Evolutionary conservation across 2,888 invertebrate genomes (phyloP), one percentile per base, ranked within the genome.

Genomic region (Pachycephus smyrnensis): DNA sequence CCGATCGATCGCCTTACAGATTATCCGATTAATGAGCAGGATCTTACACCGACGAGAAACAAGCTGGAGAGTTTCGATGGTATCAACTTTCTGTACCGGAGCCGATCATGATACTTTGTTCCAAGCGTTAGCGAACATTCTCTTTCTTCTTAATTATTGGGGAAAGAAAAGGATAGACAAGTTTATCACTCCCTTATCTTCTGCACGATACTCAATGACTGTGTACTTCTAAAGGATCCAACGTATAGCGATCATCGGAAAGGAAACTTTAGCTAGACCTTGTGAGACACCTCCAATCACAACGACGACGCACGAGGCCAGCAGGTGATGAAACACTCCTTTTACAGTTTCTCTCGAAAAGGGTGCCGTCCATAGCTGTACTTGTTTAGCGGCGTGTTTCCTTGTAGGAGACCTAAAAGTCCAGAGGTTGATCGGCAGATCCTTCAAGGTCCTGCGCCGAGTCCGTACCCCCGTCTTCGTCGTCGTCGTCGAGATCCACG

Each of bases 341-440:
- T 32, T 55, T 36, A 15, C 73, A 32, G 12, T 71, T 1, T 31
- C 23, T 33, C 71, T 71, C 71, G 31, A 31, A 71, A 71, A 71
- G 33, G 32, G n/a, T 33, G 71, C 71, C 32, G 31, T 71, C 71
- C 33, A 31, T 12, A 31, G 71, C 71, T 71, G 71, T 33, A 33
- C 71, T 71, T 33, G 71, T 15, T 55, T 71, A 31, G 6, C 71
- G 31, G n/a, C n/a, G 71, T 31, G 32, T 33, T 31, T 71, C 71
- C 12, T 32, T 9, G 9, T 12, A 35, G 33, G 30, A 33, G 23
- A 30, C 86, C 93, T 95, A 96, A 91, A 96, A 96, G 91, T 96
- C 95, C 88, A 95, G 92, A 82, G 95, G 95, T 92, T 95, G 95
- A 92, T 96, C 95, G 89, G 96, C 95, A 85, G 96, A 96, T 80